Percentiles rank a stretch among this genome's conserved stretches.
These are phyloP conservation scores for Aphrophora alni DNA, from an alignment of 2,888 invertebrate species.

Conservation along the genomic window DNA sequence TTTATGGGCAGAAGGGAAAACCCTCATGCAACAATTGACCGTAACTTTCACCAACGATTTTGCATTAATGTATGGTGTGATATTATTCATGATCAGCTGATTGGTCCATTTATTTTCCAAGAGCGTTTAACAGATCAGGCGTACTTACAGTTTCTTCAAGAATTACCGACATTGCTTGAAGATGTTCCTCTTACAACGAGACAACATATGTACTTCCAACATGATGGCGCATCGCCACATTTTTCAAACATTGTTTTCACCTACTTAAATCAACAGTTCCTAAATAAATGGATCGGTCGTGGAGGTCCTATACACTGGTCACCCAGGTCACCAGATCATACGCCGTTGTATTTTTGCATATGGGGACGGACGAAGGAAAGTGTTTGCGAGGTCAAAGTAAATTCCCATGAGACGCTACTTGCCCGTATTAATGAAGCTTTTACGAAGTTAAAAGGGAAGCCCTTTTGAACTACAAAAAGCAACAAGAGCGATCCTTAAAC, in stretches of 20 bases:
- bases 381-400: no score
- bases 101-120: conserved; percentile 10
- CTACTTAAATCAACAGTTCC: no score
- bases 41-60: no score
- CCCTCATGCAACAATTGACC: no score
- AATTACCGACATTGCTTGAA: not conserved
- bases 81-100: conserved; percentile 31
- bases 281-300: not conserved
- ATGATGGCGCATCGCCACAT: conserved; percentile 14
- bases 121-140: not conserved
- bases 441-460: no score
- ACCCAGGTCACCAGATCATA: not conserved
- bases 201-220: not conserved
- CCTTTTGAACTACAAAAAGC: no score
- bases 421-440: no score
- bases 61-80: not conserved
- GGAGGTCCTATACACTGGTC: not conserved
- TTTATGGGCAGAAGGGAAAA: not conserved
- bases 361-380: no score
- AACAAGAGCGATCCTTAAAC: no score
- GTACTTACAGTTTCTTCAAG: no score
- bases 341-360: not conserved
- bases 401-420: no score
- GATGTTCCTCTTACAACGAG: not conserved
- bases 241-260: conserved; percentile 7